Conservation (phyloP, 2,113 vertebrate species). For the Neofelis nebulosa region DNA sequence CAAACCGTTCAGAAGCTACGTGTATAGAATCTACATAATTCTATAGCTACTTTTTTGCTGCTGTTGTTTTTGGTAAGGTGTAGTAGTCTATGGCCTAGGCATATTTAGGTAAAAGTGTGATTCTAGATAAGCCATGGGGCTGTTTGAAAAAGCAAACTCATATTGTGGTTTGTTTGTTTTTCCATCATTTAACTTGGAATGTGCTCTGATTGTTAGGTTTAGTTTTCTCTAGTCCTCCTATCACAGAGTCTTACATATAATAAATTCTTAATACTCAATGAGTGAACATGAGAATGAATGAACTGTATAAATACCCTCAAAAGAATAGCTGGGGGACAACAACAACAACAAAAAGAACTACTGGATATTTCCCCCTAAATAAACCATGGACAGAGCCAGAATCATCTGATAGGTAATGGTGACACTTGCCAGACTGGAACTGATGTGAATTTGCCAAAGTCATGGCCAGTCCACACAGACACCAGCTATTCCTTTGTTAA, state of each 20-base stretch:
- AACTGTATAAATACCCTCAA: neutral
- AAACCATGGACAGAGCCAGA: neutral
- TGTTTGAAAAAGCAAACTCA: neutral
- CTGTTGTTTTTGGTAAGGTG: neutral
- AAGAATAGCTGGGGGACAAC: neutral
- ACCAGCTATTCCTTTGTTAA: neutral
- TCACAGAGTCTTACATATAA: neutral
- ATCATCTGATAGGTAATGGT: neutral
- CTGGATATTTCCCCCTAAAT: neutral
- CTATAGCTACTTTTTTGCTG: neutral
- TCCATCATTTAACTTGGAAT: neutral
- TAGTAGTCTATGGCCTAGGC: neutral
- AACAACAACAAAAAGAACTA: neutral
- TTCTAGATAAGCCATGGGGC: neutral
- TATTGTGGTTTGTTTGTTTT: neutral
- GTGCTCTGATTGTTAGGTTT: neutral
- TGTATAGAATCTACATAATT: neutral
- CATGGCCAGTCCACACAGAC: neutral
- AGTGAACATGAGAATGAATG: neutral
- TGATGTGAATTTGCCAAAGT: neutral
- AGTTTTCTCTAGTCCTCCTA: neutral
- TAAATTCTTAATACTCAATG: neutral
- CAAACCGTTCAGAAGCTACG: accelerated
- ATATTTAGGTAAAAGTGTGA: neutral
- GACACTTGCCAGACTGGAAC: neutral